Evolutionary conservation across 1,140 invertebrate species (phyloP), one percentile per base, ranked within the genome.

Genomic region (Psix sp.): DNA sequence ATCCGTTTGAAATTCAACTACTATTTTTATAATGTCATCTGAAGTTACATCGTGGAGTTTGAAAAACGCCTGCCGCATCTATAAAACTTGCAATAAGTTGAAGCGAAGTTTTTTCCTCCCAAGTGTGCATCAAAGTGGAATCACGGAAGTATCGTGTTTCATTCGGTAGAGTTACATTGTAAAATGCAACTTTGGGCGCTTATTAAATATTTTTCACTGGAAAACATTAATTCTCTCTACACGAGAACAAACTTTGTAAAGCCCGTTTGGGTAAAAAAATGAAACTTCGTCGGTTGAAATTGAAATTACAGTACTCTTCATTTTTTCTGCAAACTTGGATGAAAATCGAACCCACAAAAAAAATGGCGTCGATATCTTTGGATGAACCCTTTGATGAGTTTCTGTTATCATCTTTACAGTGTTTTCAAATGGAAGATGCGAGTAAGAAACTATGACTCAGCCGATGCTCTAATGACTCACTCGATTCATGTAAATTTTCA

Each of bases 391-490:
- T n/a, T n/a, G n/a, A n/a, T n/a, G n/a, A n/a, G n/a, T 29, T 54
- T 62, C 54, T 38, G 26, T 29, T 18, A 11, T 31, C 29, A 14
- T 59, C 52, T 52, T 45, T 51, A 26, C 56, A 52, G 67, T 63
- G 51, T 36, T 51, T 65, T 35, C 26, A 65, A 72, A 72, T 65
- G 68, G 68, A 59, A 65, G 59, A 59, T 21, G 16, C 52, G 39
- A 59, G 60, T 73, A 52, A 62, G 56, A 74, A 74, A 67, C 42
- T 40, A 57, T 74, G 70, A 66, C 70, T 66, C 70, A 66, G 56
- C 48, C 42, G 14, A 38, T 29, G 56, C 31, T 39, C n/a, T 15
- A 1, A 13, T 67, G 70, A 74, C 62, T 66, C 62, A 62, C 29
- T 21, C 14, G 46, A 66, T 66, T 73, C 60, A 40, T 46, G 52